These are phyloP conservation scores for Plusia festucae DNA, from an alignment of 2,888 invertebrate genomes.

Conservation along the genomic window DNA sequence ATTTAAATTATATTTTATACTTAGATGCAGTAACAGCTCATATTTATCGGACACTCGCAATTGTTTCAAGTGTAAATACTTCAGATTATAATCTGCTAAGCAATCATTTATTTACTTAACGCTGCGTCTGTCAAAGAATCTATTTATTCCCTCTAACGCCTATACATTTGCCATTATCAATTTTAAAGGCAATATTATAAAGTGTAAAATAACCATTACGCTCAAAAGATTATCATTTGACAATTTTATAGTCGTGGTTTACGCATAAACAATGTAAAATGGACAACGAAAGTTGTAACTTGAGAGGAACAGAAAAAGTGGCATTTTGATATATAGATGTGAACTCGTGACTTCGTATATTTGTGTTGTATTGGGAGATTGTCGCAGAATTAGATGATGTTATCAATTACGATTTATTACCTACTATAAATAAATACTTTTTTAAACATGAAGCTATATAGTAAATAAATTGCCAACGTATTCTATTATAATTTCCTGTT, in stretches of 20 bases:
- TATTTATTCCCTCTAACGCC: constrained; percentile 56
- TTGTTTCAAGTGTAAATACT: constrained; percentile 50
- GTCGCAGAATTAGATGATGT: constrained; percentile 12
- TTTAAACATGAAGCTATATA: too few relatives aligned
- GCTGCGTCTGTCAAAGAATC: constrained; percentile 48
- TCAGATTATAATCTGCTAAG: constrained; percentile 53
- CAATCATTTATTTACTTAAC: constrained; percentile 54
- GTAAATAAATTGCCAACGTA: too few relatives aligned
- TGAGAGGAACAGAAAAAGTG: constrained; percentile 50
- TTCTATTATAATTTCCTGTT: too few relatives aligned
- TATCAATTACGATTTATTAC: too few relatives aligned
- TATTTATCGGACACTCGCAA: constrained; percentile 39
- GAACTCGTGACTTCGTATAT: constrained; percentile 7
- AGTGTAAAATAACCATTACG: constrained; percentile 63
- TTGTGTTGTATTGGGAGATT: constrained; percentile 21
- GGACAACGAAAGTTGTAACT: constrained; percentile 55
- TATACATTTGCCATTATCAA: constrained; percentile 59
- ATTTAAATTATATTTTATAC: neutral
- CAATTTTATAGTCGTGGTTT: constrained; percentile 61
- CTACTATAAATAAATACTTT: too few relatives aligned
- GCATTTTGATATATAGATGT: constrained; percentile 37
- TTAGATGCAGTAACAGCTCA: constrained; percentile 1
- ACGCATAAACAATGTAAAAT: constrained; percentile 49
- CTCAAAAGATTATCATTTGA: constrained; percentile 63
- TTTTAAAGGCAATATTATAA: constrained; percentile 61